phyloP scores from a whole-genome alignment of 2,888 invertebrate genomes.

The Agriopis leucophaearia region DNA sequence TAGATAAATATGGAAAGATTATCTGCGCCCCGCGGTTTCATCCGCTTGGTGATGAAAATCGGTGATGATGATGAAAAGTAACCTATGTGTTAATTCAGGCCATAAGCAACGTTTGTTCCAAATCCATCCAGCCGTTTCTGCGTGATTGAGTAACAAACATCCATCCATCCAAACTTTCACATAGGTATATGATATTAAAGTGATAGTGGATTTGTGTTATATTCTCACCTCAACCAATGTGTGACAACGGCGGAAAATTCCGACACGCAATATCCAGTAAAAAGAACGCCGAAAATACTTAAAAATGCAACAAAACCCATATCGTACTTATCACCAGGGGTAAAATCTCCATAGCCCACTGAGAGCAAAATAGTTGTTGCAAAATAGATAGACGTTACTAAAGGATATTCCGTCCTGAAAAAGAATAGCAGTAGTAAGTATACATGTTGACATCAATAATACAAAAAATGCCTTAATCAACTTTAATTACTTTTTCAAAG shows the following conservation, averaged over 20 bases:
- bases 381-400: slow-evolving; percentile 78
- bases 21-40: too few relatives aligned
- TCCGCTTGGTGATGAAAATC: too few relatives aligned
- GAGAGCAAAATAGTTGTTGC: slow-evolving; percentile 75
- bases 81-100: too few relatives aligned
- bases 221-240: slow-evolving; percentile 74
- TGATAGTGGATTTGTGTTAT: neutral
- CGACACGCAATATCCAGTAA: slow-evolving; percentile 82
- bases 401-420: slow-evolving; percentile 67
- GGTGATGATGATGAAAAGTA: too few relatives aligned
- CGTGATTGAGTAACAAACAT: too few relatives aligned
- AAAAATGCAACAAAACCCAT: slow-evolving; percentile 77
- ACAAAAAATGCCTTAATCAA: neutral
- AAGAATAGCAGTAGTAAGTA: neutral
- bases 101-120: too few relatives aligned
- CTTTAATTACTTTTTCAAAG: slow-evolving; percentile 56
- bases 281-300: slow-evolving; percentile 78
- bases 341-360: slow-evolving; percentile 81
- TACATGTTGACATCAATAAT: too few relatives aligned
- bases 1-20: too few relatives aligned
- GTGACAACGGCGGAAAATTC: slow-evolving; percentile 83
- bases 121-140: too few relatives aligned
- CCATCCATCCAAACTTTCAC: too few relatives aligned
- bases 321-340: slow-evolving; percentile 76
- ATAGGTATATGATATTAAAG: too few relatives aligned